Base-by-base conservation (phyloP, 53 echinoderm and acorn worm species). In the Paracentrotus lividus region DNA sequence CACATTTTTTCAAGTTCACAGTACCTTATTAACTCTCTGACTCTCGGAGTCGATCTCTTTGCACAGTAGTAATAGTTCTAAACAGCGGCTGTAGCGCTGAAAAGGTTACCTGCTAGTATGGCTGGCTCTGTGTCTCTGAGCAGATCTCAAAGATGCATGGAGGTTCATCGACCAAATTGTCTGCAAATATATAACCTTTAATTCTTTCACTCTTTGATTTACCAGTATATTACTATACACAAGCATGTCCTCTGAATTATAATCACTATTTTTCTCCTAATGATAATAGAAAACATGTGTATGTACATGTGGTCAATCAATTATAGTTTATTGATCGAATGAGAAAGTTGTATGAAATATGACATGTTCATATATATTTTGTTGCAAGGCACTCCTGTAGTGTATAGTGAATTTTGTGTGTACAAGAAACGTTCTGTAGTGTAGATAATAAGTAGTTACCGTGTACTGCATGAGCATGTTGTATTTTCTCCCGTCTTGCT, bases 41-140 rank as follows among this genome's bases (percentile, higher is more conserved):
- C 81, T 81, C 15, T 81, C 14, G 47, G 8, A 12, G 44, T 43
- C 26, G n/a, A 81, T 81, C 27, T 44, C 42, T 81, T 81, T 44
- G 81, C 81, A 81, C 81, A 81, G 26, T 45, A 81, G 81, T 26
- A 15, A 27, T 81, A 45, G 81, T 81, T n/a, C 18, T 18, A 13
- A 16, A 81, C 47, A 81, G 81, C 47, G 8, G 15, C 38, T 81
- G n/a, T 81, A 21, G 81, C 81, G 47, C n/a, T 8, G 81, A 81
- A 27, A 44, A 81, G 81, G 47, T 47, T 21, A 47, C 23, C 3
- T 5, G 81, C 81, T 45, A 45, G 81, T 47, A 81, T 81, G 81
- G 55, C 81, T 47, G 45, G 31, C 86, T 91, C 84, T 68, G 52
- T 85, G 45, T 85, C 94, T 76, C 29, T 61, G 67, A n/a, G 51